Evolutionary conservation across 2,113 vertebrate genomes (phyloP), one percentile per base, ranked within the genome.

Genomic region (Sebastes schlegelii): DNA sequence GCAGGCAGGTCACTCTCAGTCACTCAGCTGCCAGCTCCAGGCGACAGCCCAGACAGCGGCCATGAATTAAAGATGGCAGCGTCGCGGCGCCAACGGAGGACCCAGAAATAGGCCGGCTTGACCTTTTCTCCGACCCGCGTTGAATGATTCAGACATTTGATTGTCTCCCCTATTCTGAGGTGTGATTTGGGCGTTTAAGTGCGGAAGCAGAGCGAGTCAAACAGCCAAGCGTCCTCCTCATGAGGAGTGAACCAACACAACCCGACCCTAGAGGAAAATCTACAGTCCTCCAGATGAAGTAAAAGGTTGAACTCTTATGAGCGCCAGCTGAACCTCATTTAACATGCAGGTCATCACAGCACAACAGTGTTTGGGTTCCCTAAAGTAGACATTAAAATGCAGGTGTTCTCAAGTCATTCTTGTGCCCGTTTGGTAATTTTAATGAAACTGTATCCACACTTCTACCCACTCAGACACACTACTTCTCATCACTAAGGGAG

Each of bases 61-160:
- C 80, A 94, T 92, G 88, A 93, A 94, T 94, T 90, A 92, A 92
- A 94, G 81, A 94, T 92, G 91, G 86, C 86, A 87, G 77, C 70
- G 48, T 90, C 77, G 63, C 91, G 77, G 82, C 14, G 60, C 90
- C 91, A 91, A 88, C 77, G 0, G 72, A 76, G 74, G 74, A 76
- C 74, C 87, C 88, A 89, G 82, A 94, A 92, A 93, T 92, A 93
- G 90, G 90, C 77, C 1, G 5, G 49, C 61, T 71, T 89, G 87
- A 92, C 92, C 89, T 92, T 91, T 85, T 80, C 63, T 51, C 63
- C 63, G 89, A 91, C 90, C 92, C 19, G 45, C 23, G 4, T 76
- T 90, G 83, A 92, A 89, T 82, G 81, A 89, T 89, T 90, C 86
- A 91, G 90, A 90, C 88, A 45, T 92, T 79, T 87, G 90, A 93